These are phyloP conservation scores for Bathynomus jamesi DNA, from an alignment of 1,140 invertebrate genomes.

Conservation along the genomic window DNA sequence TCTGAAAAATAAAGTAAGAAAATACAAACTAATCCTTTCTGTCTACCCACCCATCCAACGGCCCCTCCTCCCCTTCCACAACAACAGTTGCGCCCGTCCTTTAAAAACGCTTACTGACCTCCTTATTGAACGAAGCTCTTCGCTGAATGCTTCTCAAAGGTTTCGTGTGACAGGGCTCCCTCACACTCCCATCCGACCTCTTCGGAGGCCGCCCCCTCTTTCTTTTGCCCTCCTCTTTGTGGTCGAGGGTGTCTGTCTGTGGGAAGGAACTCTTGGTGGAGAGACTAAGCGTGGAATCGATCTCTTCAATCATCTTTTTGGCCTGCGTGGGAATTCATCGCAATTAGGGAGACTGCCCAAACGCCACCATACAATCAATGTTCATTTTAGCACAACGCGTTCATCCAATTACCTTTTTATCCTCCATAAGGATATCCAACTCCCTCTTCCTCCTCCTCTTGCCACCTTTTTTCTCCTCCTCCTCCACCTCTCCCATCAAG, in stretches of 20 bases:
- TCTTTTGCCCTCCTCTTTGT: slow-evolving; percentile 21
- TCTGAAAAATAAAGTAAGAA: neutral
- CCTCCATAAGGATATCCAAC: slow-evolving; percentile 27
- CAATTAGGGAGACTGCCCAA: neutral
- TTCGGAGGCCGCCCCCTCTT: slow-evolving; percentile 37
- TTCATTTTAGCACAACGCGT: too few relatives aligned
- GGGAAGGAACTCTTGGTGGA: neutral
- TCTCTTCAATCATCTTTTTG: slow-evolving; percentile 31
- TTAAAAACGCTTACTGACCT: too few relatives aligned
- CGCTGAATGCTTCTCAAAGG: neutral
- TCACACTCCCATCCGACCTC: neutral
- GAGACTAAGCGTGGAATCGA: slow-evolving; percentile 6
- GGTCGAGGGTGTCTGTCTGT: neutral
- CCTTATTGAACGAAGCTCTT: neutral
- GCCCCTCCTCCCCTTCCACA: neutral
- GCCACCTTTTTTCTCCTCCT: slow-evolving; percentile 8
- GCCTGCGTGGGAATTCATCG: too few relatives aligned
- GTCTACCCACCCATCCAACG: neutral
- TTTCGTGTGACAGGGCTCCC: neutral
- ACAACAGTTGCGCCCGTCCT: neutral
- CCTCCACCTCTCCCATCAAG: neutral
- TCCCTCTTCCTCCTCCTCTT: slow-evolving; percentile 27
- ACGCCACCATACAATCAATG: too few relatives aligned
- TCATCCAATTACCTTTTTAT: slow-evolving; percentile 30
- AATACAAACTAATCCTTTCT: neutral